A percentile compares a stretch with the other conserved stretches of the same genome.
Evolutionary conservation across 2,797 vertebrate species (phyloP).

Genomic region (Brotula barbata): DNA sequence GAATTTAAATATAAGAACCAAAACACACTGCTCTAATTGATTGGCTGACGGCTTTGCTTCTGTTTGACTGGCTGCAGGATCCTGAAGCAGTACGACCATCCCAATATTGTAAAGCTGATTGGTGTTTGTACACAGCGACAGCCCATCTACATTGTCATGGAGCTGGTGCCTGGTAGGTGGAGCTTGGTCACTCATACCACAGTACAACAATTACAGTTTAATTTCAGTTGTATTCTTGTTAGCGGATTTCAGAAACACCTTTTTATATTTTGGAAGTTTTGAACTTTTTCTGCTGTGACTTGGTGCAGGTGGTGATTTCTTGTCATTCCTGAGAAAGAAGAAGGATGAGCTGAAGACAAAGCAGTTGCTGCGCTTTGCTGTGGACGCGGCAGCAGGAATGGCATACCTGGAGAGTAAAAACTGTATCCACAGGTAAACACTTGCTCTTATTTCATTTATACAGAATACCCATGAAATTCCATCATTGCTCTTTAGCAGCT

Average conservation of each 20-base stretch:
- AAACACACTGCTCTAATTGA: too few species aligned
- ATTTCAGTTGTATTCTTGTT: background rate
- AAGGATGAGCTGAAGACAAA: slow-evolving; percentile 95
- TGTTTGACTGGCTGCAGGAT: slow-evolving; percentile 81
- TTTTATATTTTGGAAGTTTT: background rate
- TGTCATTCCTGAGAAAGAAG: slow-evolving; percentile 94
- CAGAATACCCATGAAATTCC: too few species aligned
- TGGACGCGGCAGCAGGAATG: slow-evolving; percentile 94
- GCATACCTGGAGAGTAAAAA: slow-evolving; percentile 94
- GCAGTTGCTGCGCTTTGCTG: slow-evolving; percentile 90
- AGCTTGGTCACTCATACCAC: too few species aligned
- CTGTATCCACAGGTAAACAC: slow-evolving; percentile 91
- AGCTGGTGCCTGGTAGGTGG: slow-evolving; percentile 88
- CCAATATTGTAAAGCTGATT: slow-evolving; percentile 96
- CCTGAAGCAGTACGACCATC: slow-evolving; percentile 96
- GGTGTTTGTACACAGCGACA: slow-evolving; percentile 96
- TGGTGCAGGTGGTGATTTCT: slow-evolving; percentile 90
- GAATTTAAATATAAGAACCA: too few species aligned
- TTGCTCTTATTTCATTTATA: too few species aligned
- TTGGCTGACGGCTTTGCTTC: background rate
- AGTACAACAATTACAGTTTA: too few species aligned
- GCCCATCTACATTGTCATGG: slow-evolving; percentile 98
- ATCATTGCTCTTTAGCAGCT: too few species aligned
- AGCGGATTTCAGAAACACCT: too few species aligned
- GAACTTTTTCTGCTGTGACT: slow-evolving; percentile 1